Evolutionary conservation across 35 echinoderm and acorn worm genomes (phyloP), one percentile per base, ranked within the genome.

Genomic region (Diadema setosum): DNA sequence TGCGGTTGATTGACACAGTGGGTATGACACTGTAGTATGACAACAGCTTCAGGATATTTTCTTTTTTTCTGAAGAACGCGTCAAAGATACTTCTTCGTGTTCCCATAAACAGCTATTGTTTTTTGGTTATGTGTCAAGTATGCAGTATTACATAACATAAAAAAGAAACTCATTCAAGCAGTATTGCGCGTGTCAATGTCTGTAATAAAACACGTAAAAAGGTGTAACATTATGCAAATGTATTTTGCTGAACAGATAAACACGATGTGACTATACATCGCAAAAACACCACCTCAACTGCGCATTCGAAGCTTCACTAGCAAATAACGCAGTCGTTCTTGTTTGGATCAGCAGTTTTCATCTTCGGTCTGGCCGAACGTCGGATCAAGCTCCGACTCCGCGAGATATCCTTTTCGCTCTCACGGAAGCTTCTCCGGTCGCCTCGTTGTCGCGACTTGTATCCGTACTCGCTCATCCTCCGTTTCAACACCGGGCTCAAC

Each of bases 311-410:
- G n/a, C n/a, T n/a, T 52, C 48, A n/a, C 73, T 78, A 97, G 30
- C 80, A 92, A 65, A 99, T 99, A 26, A 99, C 89, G 81, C 96
- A 99, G 48, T 99, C 96, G 43, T 82, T 97, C 67, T 93, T 97
- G 21, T 58, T 90, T 5, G 96, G 96, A 27, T 99, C 96, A 56
- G 70, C 84, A 26, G 85, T 85, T 83, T 95, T 99, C 76, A 99
- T 89, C 87, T 99, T 99, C 21, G 96, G 96, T 65, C 89, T 58
- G 21, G 81, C 87, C 43, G 89, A 91, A 20, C 96, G 83, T 23
- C 96, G 85, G 39, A 99, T 99, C 39, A 99, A 81, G 81, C 92
- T 95, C 26, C 96, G 83, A 76, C 93, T 95, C 31, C 96, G 39
- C 5, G 92, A 89, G 92, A 99, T 95, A 6, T 94, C 92, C 55